Base-by-base conservation (phyloP, 92 coral and sea anemone genomes). In the Umimayanthus kanabou region DNA sequence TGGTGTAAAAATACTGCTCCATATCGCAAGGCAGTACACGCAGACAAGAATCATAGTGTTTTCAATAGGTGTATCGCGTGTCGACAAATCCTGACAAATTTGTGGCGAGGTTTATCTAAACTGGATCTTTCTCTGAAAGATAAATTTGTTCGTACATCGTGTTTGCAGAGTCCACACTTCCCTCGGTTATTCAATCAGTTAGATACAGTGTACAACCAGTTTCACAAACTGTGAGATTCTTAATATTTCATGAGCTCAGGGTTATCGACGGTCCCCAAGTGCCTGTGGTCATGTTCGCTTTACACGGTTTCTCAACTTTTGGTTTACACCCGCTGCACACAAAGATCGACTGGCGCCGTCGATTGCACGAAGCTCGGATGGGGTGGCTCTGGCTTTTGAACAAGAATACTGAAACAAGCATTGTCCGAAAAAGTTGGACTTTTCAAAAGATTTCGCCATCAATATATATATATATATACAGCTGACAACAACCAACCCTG, bases 141-240 rank as follows among this genome's bases (percentile, higher is more conserved):
- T 26, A 83, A 43, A 10, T 47, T 23, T 70, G 25, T 14, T 25
- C 23, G 45, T 22, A 83, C 67, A 83, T 83, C n/a, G 2, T 82
- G 15, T 43, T 16, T 28, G 26, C 64, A 25, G 55, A 15, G 7
- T 47, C 29, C 26, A 37, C 77, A 20, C 14, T 14, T 45, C 43
- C 10, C 39, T 30, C n/a, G n/a, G 58, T 80, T 53, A 42, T 49
- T 43, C 16, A 83, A 43, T 83, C 77, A 83, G 77, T 73, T 82
- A 9, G 42, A 50, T 5, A 83, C 86, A 83, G 65, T 69, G 39
- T 83, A 25, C 69, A 83, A 83, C 87, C 87, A 73, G 87, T 72
- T 72, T 50, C 42, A 15, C 37, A 70, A 70, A 4, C 50, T 70
- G 30, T 28, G 39, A 61, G 8, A 15, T 73, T 69, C 37, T 83